phyloP scores from a whole-genome alignment of 2,888 invertebrate genomes.

The Clunio marinus region DNA sequence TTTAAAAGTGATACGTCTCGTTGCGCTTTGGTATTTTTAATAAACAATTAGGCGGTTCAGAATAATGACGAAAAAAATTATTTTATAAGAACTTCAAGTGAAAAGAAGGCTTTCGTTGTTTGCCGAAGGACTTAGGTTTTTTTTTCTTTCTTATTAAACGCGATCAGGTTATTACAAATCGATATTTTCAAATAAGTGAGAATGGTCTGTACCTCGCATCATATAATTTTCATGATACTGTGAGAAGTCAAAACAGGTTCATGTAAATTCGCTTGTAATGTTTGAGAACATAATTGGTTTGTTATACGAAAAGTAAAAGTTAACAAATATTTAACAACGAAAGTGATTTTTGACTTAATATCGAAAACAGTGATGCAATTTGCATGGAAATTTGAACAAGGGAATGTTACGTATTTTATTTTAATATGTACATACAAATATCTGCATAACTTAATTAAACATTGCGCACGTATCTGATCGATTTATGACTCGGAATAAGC shows the following conservation, averaged over 20 bases:
- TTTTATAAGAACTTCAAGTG: conserved; percentile 1
- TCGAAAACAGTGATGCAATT: conserved; percentile 1
- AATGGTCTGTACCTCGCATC: not conserved
- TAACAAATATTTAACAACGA: conserved; percentile 22
- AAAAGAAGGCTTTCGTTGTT: conserved; percentile 3
- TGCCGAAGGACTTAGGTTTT: not conserved
- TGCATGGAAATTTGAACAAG: not conserved
- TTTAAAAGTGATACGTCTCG: not conserved
- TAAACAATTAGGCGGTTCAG: conserved; percentile 13
- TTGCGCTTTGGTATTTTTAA: conserved; percentile 10
- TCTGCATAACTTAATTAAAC: no score
- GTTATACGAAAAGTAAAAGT: conserved; percentile 12
- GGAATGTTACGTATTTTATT: no score
- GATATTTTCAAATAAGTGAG: not conserved
- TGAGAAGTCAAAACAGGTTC: conserved; percentile 19
- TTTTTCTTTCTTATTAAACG: not conserved
- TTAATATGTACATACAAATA: no score
- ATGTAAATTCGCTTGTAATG: conserved; percentile 27
- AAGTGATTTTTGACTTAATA: conserved; percentile 25
- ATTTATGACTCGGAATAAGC: no score
- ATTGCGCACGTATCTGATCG: no score
- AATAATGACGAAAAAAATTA: not conserved
- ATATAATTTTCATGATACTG: not conserved
- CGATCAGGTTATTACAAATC: not conserved
- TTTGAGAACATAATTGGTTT: conserved; percentile 25